Evolutionary conservation across 2,888 invertebrate genomes (phyloP), one percentile per base, ranked within the genome.

Genomic region (Erannis defoliaria): DNA sequence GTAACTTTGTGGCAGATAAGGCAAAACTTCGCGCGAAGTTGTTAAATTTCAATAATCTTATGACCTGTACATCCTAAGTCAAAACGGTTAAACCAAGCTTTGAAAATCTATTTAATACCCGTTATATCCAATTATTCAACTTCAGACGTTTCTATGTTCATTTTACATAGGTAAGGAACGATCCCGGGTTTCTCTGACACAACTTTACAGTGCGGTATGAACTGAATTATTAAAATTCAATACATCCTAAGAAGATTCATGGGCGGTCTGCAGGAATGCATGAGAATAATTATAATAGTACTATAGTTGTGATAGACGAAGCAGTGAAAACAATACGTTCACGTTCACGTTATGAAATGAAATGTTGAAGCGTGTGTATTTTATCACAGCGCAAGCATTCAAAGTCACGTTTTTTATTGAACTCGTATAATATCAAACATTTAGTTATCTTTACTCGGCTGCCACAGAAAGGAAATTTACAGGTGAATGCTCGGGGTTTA

Each of bases 141-240:
- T 12, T 4, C 23, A 55, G 37, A 40, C 38, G 9, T 23, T 45
- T 26, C 33, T 37, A 21, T 48, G 49, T 26, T 29, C 40, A 38
- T 37, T 55, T 42, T 49, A 37, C 14, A 33, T 50, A 54, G 50
- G 26, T 16, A 40, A 5, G 6, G 38, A 64, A 12, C 35, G 16
- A 54, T 19, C 46, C 19, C 18, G 19, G 35, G 21, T 48, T 49
- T 18, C 21, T 31, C 50, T 9, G 2, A 23, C 10, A 53, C 4
- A 18, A 43, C 37, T 59, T 62, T 55, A 42, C 33, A 43, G 14
- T 37, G 35, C 38, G 33, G 19, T 42, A 14, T 26, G 3, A 29
- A 4, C 21, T 68, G 64, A 70, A 64, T 67, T 66, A 66, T 71
- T 67, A 66, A 64, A 65, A 51, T 62, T 64, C 53, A 64, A 67